phyloP scores from a whole-genome alignment of 2,797 vertebrate species.

The Ceyx erithaca region DNA sequence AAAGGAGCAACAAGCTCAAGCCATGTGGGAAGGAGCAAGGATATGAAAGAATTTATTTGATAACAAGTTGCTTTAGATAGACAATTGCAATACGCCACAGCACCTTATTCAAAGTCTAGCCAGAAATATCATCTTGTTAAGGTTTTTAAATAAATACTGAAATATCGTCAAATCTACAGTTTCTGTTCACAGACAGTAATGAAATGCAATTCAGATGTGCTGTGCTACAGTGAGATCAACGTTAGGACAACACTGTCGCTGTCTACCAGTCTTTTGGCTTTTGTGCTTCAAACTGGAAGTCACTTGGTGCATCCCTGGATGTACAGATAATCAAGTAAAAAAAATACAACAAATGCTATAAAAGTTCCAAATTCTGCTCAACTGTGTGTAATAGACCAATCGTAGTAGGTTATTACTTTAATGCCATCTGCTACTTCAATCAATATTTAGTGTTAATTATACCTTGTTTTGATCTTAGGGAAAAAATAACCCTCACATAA shows the following conservation, averaged over 20 bases:
- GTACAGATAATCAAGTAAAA: background rate
- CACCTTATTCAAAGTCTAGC: background rate
- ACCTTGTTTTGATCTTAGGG: conserved; percentile 28
- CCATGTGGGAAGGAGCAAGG: background rate
- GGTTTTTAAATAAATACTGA: background rate
- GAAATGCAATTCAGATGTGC: background rate
- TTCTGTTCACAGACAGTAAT: background rate
- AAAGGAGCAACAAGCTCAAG: background rate
- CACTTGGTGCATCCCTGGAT: background rate
- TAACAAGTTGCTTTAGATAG: background rate
- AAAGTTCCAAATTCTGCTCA: conserved; percentile 13
- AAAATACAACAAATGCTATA: fast-evolving
- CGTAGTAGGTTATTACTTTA: conserved; percentile 45
- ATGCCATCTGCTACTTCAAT: conserved; percentile 46
- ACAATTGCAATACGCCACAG: background rate
- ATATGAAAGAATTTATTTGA: background rate
- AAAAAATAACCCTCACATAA: background rate
- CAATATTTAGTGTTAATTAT: conserved; percentile 61
- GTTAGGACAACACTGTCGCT: background rate
- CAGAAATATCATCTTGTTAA: background rate
- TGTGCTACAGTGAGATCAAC: background rate
- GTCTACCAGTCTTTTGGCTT: background rate
- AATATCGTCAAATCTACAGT: background rate
- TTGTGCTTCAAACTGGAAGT: background rate
- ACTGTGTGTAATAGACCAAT: conserved; percentile 41